A percentile compares a stretch with the other conserved stretches of the same genome.
These are phyloP conservation scores for Entomobrya proxima DNA, from an alignment of 2,888 invertebrate genomes.

Conservation along the genomic window DNA sequence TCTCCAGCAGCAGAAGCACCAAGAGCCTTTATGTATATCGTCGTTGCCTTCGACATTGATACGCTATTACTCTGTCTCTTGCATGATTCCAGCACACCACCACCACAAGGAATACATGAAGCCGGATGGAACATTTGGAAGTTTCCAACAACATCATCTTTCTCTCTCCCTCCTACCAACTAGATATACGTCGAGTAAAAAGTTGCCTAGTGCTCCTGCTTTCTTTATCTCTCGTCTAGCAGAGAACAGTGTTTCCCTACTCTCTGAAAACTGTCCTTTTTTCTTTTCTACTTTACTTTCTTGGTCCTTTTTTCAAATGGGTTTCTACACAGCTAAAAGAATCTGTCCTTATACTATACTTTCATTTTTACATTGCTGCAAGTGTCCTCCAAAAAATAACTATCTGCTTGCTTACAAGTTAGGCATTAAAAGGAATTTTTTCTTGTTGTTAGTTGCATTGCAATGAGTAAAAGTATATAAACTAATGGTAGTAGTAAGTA, in stretches of 20 bases:
- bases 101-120: not conserved
- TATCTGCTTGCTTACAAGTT: slow-evolving; percentile 1
- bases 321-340: not conserved
- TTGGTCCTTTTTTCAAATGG: slow-evolving; percentile 1
- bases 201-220: not conserved
- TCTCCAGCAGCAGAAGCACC: not conserved
- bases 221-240: slow-evolving; percentile 10
- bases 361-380: not conserved
- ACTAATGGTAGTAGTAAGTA: not conserved
- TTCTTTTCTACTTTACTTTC: not conserved
- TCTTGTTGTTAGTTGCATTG: not conserved
- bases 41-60: slow-evolving; percentile 28
- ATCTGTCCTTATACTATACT: slow-evolving; percentile 8
- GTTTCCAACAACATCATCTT: slow-evolving; percentile 18
- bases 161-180: slow-evolving; percentile 25
- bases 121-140: slow-evolving; percentile 19
- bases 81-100: slow-evolving; percentile 17
- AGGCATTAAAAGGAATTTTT: slow-evolving; percentile 4
- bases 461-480: slow-evolving; percentile 31
- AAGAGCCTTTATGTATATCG: slow-evolving; percentile 10
- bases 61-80: slow-evolving; percentile 38
- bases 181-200: too few species aligned
- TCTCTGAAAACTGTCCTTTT: slow-evolving; percentile 37
- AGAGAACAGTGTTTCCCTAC: slow-evolving; percentile 3
- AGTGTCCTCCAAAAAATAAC: not conserved